Conservation (phyloP, 1,140 invertebrate species). For the Plectrocnemia conspersa region DNA sequence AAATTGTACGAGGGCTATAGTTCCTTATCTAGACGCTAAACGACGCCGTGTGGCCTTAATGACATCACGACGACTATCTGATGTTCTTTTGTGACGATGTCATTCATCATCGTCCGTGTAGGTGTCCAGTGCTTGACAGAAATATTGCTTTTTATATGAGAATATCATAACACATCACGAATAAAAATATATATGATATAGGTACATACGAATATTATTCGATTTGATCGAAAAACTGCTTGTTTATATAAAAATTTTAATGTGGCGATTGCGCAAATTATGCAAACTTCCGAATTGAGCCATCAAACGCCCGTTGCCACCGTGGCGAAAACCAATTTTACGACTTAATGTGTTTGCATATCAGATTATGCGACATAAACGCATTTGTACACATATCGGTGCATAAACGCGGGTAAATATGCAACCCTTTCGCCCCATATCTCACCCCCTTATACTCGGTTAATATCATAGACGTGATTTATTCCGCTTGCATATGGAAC, state of each 20-base stretch:
- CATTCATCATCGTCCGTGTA: background rate
- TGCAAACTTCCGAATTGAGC: conserved; percentile 10
- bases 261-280: background rate
- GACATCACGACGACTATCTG: background rate
- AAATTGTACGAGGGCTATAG: conserved; percentile 21
- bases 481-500: too few relatives aligned
- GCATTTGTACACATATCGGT: conserved; percentile 12
- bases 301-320: conserved; percentile 9
- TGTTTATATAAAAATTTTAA: too few relatives aligned
- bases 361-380: conserved; percentile 22
- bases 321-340: conserved; percentile 21
- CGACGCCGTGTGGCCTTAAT: conserved; percentile 27
- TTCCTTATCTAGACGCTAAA: conserved; percentile 9
- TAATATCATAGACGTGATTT: too few relatives aligned
- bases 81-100: too few relatives aligned
- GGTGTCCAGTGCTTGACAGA: background rate
- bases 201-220: background rate
- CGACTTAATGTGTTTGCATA: conserved; percentile 24
- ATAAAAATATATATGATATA: conserved; percentile 7
- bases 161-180: conserved; percentile 2
- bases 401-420: conserved; percentile 17
- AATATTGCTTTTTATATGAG: background rate
- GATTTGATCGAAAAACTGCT: background rate
- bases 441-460: background rate
- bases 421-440: conserved; percentile 9